These are phyloP conservation scores for Paracanthobrama guichenoti DNA, from an alignment of 2,113 vertebrate genomes.

Conservation along the genomic window DNA sequence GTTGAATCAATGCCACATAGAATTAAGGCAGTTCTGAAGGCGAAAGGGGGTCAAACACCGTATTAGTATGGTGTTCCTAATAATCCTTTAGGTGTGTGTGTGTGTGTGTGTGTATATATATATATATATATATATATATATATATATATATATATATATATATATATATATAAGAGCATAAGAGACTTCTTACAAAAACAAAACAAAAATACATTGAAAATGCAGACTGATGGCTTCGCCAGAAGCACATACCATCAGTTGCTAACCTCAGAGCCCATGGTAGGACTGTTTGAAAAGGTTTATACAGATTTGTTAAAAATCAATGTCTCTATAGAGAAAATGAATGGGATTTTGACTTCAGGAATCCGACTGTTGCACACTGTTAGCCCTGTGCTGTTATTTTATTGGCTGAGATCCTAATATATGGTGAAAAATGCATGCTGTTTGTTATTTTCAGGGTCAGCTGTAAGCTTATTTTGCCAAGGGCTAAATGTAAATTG, in stretches of 20 bases:
- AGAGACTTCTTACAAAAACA: no score
- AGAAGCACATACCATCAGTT: neutral
- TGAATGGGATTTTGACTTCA: neutral
- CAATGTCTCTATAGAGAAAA: neutral
- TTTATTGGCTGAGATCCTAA: conserved; percentile 62
- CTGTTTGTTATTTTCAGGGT: conserved; percentile 48
- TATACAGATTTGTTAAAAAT: conserved; percentile 10
- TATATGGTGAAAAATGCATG: conserved; percentile 51
- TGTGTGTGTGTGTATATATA: no score
- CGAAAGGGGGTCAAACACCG: no score
- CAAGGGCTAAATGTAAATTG: neutral
- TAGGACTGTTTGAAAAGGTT: neutral
- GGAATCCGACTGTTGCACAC: neutral
- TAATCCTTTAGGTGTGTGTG: no score
- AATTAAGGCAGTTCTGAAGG: no score
- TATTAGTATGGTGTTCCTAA: no score
- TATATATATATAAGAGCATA: no score
- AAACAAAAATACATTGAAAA: neutral
- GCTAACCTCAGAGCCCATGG: neutral
- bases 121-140: no score
- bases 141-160: no score
- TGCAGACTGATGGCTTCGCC: neutral
- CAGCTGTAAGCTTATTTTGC: conserved; percentile 14
- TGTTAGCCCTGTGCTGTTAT: conserved; percentile 52
- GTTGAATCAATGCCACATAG: no score